Conservation (phyloP, 2,113 vertebrate species). For the Cyanoderma ruficeps region DNA sequence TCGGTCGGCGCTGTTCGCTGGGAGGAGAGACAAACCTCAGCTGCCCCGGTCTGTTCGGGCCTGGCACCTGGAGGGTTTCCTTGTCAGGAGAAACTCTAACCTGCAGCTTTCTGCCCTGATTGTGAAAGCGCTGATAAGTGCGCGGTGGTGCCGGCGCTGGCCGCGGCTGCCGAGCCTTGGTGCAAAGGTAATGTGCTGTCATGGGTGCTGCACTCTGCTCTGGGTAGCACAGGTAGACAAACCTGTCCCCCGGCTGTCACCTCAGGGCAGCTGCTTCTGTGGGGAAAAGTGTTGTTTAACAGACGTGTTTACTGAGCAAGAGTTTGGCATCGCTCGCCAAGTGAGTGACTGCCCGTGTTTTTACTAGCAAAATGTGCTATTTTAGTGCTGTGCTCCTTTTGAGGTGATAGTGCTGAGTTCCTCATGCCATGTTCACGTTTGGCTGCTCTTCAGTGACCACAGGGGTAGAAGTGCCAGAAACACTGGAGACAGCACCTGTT, state of each 20-base stretch:
- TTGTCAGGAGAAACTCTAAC: background rate
- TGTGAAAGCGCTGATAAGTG: background rate
- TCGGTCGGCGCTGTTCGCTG: background rate
- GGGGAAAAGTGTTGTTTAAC: background rate
- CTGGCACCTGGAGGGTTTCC: background rate
- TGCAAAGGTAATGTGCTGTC: background rate
- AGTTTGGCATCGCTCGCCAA: background rate
- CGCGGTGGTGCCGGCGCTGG: background rate
- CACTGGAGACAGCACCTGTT: background rate
- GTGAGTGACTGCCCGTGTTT: background rate
- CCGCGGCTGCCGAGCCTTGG: background rate
- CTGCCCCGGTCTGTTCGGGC: background rate
- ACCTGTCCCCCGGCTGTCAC: background rate
- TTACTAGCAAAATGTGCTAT: accelerated
- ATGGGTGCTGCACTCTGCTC: background rate
- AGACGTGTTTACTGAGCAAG: accelerated
- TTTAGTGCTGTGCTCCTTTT: accelerated
- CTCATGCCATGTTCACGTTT: accelerated
- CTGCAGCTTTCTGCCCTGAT: background rate
- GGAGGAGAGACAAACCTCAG: background rate
- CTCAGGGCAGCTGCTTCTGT: background rate
- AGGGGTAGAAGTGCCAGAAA: background rate
- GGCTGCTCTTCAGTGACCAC: background rate
- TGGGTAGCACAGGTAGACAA: background rate
- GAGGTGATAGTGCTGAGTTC: background rate